These are phyloP conservation scores for Leguminivora glycinivorella DNA, from an alignment of 1,140 invertebrate species.

Conservation along the genomic window DNA sequence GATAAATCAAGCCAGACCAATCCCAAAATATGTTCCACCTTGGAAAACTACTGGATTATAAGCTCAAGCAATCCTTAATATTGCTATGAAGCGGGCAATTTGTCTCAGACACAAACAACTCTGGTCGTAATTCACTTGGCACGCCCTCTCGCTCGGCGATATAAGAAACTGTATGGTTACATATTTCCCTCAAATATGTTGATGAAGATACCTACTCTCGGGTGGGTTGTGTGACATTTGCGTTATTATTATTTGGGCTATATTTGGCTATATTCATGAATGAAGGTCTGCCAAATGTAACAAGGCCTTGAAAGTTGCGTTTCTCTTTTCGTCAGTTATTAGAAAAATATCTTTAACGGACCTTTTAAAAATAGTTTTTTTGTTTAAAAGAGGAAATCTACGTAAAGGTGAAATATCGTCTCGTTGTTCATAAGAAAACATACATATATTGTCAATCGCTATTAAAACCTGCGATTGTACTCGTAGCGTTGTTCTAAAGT, in stretches of 20 bases:
- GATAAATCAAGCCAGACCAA: background rate
- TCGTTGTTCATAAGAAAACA: no score
- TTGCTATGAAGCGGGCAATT: slow-evolving; percentile 27
- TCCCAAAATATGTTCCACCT: background rate
- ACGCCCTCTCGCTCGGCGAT: slow-evolving; percentile 30
- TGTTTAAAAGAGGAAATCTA: no score
- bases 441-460: no score
- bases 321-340: no score
- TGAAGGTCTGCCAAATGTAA: no score
- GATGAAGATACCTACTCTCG: slow-evolving; percentile 7
- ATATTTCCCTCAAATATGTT: slow-evolving; percentile 31
- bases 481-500: no score
- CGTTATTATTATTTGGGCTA: slow-evolving; percentile 5
- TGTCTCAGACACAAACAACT: slow-evolving; percentile 34
- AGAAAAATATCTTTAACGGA: no score
- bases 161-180: slow-evolving; percentile 32
- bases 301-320: no score
- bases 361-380: no score
- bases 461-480: no score
- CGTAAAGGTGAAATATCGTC: no score
- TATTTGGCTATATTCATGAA: no score
- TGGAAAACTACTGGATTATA: slow-evolving; percentile 21
- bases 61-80: slow-evolving; percentile 23
- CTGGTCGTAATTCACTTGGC: slow-evolving; percentile 32
- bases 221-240: background rate